These are phyloP conservation scores for Pygoscelis antarcticus DNA, from an alignment of 2,113 vertebrate species.

Conservation along the genomic window DNA sequence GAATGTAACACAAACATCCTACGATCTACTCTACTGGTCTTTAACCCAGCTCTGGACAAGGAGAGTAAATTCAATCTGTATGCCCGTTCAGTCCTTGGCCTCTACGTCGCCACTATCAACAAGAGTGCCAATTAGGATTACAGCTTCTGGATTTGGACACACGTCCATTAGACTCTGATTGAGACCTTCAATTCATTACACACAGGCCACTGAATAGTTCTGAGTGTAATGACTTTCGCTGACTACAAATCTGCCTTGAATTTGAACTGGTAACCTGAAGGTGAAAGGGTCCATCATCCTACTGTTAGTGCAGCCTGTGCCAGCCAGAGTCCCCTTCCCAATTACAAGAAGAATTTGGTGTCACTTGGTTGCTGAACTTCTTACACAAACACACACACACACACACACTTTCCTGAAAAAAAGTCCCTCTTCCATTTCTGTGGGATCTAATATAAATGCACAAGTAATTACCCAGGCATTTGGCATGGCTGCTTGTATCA, in stretches of 20 bases:
- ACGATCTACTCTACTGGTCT: neutral
- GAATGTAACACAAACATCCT: slow-evolving; percentile 2
- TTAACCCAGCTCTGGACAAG: neutral
- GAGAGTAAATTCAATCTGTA: neutral
- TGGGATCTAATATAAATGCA: neutral
- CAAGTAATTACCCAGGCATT: neutral
- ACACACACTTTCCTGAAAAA: neutral
- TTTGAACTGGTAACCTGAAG: neutral
- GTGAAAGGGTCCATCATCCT: neutral
- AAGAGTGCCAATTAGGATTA: neutral
- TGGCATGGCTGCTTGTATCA: neutral
- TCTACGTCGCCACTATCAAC: neutral
- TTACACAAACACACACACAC: neutral
- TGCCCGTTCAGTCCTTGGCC: neutral
- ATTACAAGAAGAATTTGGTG: neutral
- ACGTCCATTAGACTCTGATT: neutral
- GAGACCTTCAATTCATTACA: slow-evolving; percentile 28
- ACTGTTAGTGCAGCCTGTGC: neutral
- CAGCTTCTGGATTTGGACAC: slow-evolving; percentile 40
- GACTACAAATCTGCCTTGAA: neutral
- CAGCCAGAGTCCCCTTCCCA: neutral
- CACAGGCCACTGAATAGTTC: neutral
- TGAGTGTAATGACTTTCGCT: neutral
- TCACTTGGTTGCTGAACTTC: neutral
- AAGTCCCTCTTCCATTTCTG: neutral